Conservation (phyloP, 2,888 invertebrate species). For the Ophion ventricosus region DNA sequence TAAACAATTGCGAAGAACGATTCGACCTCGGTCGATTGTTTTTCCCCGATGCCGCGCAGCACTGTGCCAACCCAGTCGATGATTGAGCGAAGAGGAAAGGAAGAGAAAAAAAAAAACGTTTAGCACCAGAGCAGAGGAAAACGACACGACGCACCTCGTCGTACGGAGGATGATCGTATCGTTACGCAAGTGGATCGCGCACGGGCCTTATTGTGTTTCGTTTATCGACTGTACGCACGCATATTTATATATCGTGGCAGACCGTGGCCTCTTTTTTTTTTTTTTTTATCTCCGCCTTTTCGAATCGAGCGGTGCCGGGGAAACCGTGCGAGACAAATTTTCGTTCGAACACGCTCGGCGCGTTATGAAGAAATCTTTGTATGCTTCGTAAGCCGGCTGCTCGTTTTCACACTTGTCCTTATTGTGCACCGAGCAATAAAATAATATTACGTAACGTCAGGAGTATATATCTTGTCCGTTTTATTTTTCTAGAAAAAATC, state of each 20-base stretch:
- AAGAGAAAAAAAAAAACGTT: slow-evolving; percentile 32
- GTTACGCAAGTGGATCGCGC: slow-evolving; percentile 58
- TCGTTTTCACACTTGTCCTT: neutral
- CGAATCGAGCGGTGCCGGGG: neutral
- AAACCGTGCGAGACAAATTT: neutral
- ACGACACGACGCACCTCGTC: slow-evolving; percentile 58
- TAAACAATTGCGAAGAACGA: slow-evolving; percentile 9
- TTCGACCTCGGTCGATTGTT: slow-evolving; percentile 42
- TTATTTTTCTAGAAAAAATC: too few species aligned
- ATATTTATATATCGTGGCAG: slow-evolving; percentile 42
- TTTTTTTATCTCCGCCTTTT: slow-evolving; percentile 19
- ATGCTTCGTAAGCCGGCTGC: too few species aligned
- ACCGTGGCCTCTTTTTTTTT: slow-evolving; percentile 35
- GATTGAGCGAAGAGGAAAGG: neutral
- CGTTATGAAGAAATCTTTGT: neutral
- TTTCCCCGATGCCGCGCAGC: neutral
- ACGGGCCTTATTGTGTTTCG: slow-evolving; percentile 53
- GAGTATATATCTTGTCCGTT: too few species aligned
- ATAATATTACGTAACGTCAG: neutral
- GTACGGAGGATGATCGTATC: slow-evolving; percentile 33
- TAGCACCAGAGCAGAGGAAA: slow-evolving; percentile 31
- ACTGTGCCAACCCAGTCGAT: slow-evolving; percentile 14
- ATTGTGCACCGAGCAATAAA: neutral
- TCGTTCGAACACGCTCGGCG: neutral
- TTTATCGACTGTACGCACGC: slow-evolving; percentile 43